phyloP scores from a whole-genome alignment of 1,140 invertebrate species.

The Drosophila kikkawai region DNA sequence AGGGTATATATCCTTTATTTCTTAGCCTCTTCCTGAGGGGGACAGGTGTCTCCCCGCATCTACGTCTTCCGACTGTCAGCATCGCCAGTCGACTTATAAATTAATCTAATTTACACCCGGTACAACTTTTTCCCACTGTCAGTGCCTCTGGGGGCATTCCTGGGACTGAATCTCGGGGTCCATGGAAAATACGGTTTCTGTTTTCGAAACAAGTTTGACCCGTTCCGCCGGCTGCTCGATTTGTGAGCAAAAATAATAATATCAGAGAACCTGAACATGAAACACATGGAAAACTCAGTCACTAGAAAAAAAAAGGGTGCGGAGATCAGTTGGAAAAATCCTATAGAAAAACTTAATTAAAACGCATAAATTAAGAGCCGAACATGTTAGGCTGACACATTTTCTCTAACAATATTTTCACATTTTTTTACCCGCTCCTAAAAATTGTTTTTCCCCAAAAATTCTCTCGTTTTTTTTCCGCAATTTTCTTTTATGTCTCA shows the following conservation, averaged over 20 bases:
- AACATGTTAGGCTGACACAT: conserved; percentile 78
- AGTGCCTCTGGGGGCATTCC: conserved; percentile 35
- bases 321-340: conserved; percentile 36
- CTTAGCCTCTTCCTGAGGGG: conserved; percentile 22
- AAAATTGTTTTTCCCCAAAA: conserved; percentile 27
- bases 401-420: conserved; percentile 38
- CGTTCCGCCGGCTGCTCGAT: conserved; percentile 56
- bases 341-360: conserved; percentile 70
- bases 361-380: conserved; percentile 69
- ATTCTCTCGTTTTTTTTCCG: conserved; percentile 26
- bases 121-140: conserved; percentile 42
- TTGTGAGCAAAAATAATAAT: conserved; percentile 48
- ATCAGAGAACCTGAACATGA: conserved; percentile 45
- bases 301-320: conserved; percentile 31
- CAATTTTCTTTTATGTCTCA: conserved; percentile 76
- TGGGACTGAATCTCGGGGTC: conserved; percentile 45
- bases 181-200: conserved; percentile 70
- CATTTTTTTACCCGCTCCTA: conserved; percentile 3
- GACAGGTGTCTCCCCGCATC: conserved; percentile 30
- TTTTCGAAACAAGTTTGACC: conserved; percentile 76
- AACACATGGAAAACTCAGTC: conserved; percentile 22
- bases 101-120: conserved; percentile 51
- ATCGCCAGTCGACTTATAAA: conserved; percentile 40
- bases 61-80: conserved; percentile 20
- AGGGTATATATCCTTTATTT: conserved; percentile 20